Evolutionary conservation across 2,888 invertebrate species (phyloP).

Genomic region (Microplitis deprimator): DNA sequence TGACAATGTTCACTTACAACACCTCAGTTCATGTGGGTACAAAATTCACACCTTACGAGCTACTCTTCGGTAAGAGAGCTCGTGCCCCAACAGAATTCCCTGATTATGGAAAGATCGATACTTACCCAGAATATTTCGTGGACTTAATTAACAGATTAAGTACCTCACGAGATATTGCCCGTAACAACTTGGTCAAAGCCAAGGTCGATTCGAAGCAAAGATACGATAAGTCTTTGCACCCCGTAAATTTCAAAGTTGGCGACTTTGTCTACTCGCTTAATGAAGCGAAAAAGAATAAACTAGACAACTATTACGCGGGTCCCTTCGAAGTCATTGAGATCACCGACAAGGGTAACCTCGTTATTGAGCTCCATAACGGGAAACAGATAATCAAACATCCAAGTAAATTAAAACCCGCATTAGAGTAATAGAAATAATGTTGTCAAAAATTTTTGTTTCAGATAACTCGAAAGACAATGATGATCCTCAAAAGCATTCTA

Average conservation of each 20-base stretch:
- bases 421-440: neutral
- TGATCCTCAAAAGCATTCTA: neutral
- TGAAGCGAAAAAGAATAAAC: slow-evolving; percentile 24
- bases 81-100: slow-evolving; percentile 4
- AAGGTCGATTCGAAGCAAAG: no score
- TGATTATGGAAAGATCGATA: neutral
- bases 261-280: slow-evolving; percentile 23
- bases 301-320: slow-evolving; percentile 11
- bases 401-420: neutral
- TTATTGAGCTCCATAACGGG: slow-evolving; percentile 3
- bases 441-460: neutral
- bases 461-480: neutral
- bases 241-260: neutral
- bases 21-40: slow-evolving; percentile 27
- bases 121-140: neutral
- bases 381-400: no score
- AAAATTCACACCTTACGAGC: slow-evolving; percentile 30
- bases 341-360: neutral
- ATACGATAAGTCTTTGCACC: neutral
- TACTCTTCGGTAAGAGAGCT: no score
- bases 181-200: neutral
- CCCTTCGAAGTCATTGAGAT: slow-evolving; percentile 32
- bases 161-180: no score
- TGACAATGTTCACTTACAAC: slow-evolving; percentile 17
- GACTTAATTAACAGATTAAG: neutral